A percentile compares a stretch with the other conserved stretches of the same genome.
Conservation (phyloP, 1,140 invertebrate species). For the Zaprionus vittiger region DNA sequence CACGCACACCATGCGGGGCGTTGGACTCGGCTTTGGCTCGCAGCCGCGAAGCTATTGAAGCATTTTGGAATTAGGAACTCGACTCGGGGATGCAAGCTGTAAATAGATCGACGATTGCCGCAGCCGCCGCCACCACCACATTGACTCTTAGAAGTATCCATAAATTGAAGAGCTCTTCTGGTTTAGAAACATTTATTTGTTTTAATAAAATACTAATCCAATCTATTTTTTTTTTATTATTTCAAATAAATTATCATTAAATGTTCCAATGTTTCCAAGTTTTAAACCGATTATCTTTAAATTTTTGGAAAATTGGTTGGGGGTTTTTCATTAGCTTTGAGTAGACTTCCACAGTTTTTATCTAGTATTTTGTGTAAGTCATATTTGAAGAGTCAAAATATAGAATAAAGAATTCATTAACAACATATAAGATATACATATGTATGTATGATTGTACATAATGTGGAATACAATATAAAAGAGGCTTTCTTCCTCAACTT, state of each 20-base stretch:
- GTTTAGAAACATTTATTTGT: constrained; percentile 62
- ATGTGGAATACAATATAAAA: no score
- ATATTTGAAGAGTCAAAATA: no score
- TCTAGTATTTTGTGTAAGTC: no score
- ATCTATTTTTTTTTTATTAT: constrained; percentile 31
- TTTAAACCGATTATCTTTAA: background rate
- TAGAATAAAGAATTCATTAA: no score
- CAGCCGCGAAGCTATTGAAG: constrained; percentile 73
- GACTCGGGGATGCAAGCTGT: constrained; percentile 34
- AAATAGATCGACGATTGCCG: constrained; percentile 45
- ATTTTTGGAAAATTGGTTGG: no score
- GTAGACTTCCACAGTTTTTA: no score
- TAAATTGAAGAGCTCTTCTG: constrained; percentile 31
- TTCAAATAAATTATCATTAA: constrained; percentile 50
- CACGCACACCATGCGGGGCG: constrained; percentile 96
- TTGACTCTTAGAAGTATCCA: constrained; percentile 38
- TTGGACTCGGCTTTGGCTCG: constrained; percentile 92
- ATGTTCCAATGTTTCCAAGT: constrained; percentile 37
- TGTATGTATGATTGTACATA: no score
- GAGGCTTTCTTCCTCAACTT: no score
- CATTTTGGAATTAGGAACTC: background rate
- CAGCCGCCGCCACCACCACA: background rate
- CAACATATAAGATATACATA: no score
- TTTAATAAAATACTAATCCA: constrained; percentile 34
- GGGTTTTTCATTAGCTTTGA: no score